A percentile compares a stretch with the other conserved stretches of the same genome.
These are phyloP conservation scores for Vireo altiloquus DNA, from an alignment of 2,113 vertebrate genomes.

Conservation along the genomic window DNA sequence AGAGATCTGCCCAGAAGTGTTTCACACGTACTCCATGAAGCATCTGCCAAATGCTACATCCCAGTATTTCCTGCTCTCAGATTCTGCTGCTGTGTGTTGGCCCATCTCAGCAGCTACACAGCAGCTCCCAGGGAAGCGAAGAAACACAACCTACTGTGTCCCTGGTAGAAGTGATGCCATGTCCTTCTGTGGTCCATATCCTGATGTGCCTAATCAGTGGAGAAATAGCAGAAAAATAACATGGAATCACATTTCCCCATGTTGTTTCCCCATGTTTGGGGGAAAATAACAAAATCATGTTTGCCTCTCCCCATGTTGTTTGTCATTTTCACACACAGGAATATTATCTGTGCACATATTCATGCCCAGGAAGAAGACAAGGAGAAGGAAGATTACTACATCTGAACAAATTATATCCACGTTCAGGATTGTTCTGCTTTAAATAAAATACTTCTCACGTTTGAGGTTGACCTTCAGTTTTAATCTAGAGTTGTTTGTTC, in stretches of 20 bases:
- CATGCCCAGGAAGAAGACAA: not conserved
- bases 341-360: not conserved
- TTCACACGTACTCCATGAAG: fast-evolving
- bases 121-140: not conserved
- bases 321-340: not conserved
- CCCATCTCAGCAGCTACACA: fast-evolving
- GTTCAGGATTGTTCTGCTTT: not conserved
- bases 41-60: not conserved
- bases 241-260: not conserved
- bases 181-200: not conserved
- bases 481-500: not conserved
- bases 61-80: too few relatives aligned
- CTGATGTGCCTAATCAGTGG: not conserved
- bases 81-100: fast-evolving
- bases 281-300: fast-evolving
- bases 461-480: not conserved
- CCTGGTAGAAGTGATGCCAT: not conserved
- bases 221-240: not conserved
- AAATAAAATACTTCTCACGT: not conserved
- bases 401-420: not conserved
- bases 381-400: not conserved
- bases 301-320: not conserved
- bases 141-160: not conserved
- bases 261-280: not conserved
- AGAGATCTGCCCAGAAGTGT: not conserved